These are phyloP conservation scores for Telenomus remus DNA, from an alignment of 1,140 invertebrate genomes.

Conservation along the genomic window DNA sequence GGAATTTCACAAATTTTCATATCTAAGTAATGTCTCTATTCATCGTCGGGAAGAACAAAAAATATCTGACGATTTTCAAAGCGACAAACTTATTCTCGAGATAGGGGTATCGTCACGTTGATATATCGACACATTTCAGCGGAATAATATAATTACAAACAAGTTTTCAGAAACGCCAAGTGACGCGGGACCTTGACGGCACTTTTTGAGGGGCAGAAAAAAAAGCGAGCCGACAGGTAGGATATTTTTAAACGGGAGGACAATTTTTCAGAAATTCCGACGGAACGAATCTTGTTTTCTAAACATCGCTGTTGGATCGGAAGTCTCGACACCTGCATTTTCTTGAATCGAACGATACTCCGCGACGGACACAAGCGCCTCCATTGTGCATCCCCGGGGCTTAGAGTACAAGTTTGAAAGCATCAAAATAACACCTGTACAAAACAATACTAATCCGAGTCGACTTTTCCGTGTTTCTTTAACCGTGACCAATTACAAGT, in stretches of 20 bases:
- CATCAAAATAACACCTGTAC: background rate
- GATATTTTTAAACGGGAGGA: slow-evolving; percentile 24
- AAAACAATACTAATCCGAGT: slow-evolving; percentile 12
- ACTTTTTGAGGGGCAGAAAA: too few species aligned
- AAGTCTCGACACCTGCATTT: slow-evolving; percentile 60
- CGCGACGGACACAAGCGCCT: slow-evolving; percentile 32
- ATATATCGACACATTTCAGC: too few species aligned
- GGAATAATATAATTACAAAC: too few species aligned
- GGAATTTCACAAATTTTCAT: too few species aligned
- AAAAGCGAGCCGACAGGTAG: slow-evolving; percentile 52
- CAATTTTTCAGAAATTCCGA: slow-evolving; percentile 60
- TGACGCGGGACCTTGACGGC: too few species aligned
- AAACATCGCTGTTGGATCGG: slow-evolving; percentile 59
- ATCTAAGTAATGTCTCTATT: too few species aligned
- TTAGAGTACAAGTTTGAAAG: slow-evolving; percentile 4
- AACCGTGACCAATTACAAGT: slow-evolving; percentile 29
- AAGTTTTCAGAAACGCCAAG: too few species aligned
- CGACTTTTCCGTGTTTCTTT: slow-evolving; percentile 24
- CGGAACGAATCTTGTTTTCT: slow-evolving; percentile 70
- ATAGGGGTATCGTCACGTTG: too few species aligned
- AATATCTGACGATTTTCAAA: too few species aligned
- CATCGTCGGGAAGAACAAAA: too few species aligned
- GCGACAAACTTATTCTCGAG: too few species aligned
- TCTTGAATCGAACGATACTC: slow-evolving; percentile 43
- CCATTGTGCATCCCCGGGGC: background rate